These are phyloP conservation scores for Platerodrilus igneus DNA, from an alignment of 2,888 invertebrate species.

Conservation along the genomic window DNA sequence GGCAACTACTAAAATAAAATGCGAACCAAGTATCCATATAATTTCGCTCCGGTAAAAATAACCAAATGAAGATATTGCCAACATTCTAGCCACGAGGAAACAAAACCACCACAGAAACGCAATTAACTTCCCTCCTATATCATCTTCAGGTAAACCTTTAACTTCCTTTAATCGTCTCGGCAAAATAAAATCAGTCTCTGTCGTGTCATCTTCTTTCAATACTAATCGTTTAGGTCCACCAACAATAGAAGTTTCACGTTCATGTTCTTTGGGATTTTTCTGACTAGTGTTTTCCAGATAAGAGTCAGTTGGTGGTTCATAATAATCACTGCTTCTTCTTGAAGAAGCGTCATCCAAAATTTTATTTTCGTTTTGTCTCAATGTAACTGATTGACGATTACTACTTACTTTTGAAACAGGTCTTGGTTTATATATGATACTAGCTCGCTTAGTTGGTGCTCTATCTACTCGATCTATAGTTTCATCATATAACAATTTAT, in stretches of 20 bases:
- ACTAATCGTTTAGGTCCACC: conserved; percentile 29
- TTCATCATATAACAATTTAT: conserved; percentile 28
- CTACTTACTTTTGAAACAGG: conserved; percentile 1
- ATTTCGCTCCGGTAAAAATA: conserved; percentile 61
- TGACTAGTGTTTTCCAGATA: conserved; percentile 6
- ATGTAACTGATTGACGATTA: too few species aligned
- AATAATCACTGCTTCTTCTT: conserved; percentile 40
- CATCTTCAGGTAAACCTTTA: conserved; percentile 71
- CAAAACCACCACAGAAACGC: conserved; percentile 74
- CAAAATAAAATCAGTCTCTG: conserved; percentile 34
- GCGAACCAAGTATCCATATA: conserved; percentile 56
- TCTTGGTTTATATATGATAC: conserved; percentile 11
- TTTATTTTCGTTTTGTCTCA: not conserved
- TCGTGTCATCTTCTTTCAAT: conserved; percentile 19
- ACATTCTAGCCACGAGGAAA: conserved; percentile 66
- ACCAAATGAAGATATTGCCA: conserved; percentile 65
- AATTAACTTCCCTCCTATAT: conserved; percentile 63
- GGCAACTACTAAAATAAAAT: conserved; percentile 62
- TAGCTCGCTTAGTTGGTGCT: not conserved
- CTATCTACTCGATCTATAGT: conserved; percentile 16
- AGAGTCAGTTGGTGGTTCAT: conserved; percentile 34
- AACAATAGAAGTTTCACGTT: conserved; percentile 31
- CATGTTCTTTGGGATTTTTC: conserved; percentile 8
- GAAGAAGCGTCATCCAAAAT: too few species aligned
- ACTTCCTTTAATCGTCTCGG: conserved; percentile 45